Conservation (phyloP, 2,797 vertebrate species). For the Premnoplex brunnescens region DNA sequence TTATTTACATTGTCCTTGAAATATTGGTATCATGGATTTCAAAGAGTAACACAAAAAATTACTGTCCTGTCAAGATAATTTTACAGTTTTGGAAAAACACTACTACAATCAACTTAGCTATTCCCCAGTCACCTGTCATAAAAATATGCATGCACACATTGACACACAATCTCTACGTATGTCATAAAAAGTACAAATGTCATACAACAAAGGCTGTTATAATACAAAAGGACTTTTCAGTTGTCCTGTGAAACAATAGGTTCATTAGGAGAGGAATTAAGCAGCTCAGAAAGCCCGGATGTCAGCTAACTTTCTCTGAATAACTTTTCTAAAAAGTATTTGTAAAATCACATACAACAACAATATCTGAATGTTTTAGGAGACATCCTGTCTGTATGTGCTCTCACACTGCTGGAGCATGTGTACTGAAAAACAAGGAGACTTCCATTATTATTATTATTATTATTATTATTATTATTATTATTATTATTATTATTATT, state of each 20-base stretch:
- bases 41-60: neutral
- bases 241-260: neutral
- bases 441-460: neutral
- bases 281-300: neutral
- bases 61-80: neutral
- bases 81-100: neutral
- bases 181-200: neutral
- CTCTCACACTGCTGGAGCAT: neutral
- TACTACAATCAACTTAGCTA: neutral
- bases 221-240: neutral
- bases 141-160: neutral
- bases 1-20: slow-evolving; percentile 59
- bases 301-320: neutral
- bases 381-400: neutral
- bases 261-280: neutral
- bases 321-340: neutral
- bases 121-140: neutral
- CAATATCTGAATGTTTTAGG: neutral
- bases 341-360: neutral
- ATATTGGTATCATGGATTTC: neutral
- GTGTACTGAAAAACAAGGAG: neutral
- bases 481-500: neutral
- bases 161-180: neutral
- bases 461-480: neutral
- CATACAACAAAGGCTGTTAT: neutral